Conservation (phyloP, 2,113 vertebrate species). For the Copsychus sechellarum region DNA sequence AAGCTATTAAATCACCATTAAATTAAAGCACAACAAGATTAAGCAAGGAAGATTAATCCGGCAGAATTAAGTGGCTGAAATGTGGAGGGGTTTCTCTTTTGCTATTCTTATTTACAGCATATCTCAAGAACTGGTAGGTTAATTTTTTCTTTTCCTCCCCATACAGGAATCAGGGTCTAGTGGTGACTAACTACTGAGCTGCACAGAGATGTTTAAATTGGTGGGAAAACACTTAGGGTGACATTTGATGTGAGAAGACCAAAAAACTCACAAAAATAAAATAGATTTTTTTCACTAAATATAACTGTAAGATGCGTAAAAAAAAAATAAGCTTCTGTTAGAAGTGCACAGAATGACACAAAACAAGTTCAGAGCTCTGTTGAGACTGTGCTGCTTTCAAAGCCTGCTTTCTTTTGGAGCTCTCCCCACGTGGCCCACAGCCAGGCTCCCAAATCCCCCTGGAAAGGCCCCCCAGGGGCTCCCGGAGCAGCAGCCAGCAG, state of each 20-base stretch:
- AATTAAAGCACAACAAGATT: neutral
- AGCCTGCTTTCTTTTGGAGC: neutral
- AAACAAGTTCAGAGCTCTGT: neutral
- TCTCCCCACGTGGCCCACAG: neutral
- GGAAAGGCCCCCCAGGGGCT: neutral
- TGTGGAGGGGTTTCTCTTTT: neutral
- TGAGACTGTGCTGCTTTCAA: neutral
- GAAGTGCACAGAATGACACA: neutral
- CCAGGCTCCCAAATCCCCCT: neutral
- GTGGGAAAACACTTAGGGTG: neutral
- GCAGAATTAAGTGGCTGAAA: neutral
- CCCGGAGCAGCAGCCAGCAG: neutral
- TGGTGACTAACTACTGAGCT: neutral
- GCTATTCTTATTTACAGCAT: neutral
- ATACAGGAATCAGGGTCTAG: neutral
- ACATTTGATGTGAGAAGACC: neutral
- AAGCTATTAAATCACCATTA: neutral
- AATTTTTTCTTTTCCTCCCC: neutral
- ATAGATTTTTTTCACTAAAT: neutral
- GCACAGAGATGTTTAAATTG: neutral
- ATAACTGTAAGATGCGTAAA: accelerated
- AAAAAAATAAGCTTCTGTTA: neutral
- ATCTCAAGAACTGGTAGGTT: neutral
- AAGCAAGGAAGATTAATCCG: neutral
- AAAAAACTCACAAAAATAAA: neutral